phyloP scores from a whole-genome alignment of 64 coral and sea anemone genomes.

The Orbicella faveolata region DNA sequence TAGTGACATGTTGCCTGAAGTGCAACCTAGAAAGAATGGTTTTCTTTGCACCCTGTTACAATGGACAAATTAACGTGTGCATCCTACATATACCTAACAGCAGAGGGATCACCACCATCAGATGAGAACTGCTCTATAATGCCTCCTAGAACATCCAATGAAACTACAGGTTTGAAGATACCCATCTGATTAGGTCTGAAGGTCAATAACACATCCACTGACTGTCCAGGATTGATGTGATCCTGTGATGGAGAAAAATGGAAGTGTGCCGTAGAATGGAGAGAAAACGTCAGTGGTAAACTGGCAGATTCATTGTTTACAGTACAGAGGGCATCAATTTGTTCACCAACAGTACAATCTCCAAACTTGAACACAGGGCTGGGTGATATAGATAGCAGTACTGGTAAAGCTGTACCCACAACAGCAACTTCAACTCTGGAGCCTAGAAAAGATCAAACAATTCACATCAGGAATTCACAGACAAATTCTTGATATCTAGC shows the following conservation, averaged over 20 bases:
- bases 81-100: conserved; percentile 17
- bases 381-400: conserved; percentile 78
- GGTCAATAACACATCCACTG: conserved; percentile 74
- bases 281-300: conserved; percentile 71
- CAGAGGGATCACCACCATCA: conserved; percentile 63
- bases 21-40: too few relatives aligned
- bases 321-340: conserved; percentile 74
- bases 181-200: conserved; percentile 98
- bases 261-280: conserved; percentile 83
- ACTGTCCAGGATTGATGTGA: conserved; percentile 64
- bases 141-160: conserved; percentile 68
- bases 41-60: too few relatives aligned
- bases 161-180: conserved; percentile 66
- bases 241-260: conserved; percentile 65
- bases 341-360: conserved; percentile 78
- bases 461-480: not conserved
- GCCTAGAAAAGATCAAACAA: conserved; percentile 36
- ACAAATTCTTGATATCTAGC: too few relatives aligned
- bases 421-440: conserved; percentile 83
- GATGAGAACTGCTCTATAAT: conserved; percentile 73
- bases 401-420: conserved; percentile 82
- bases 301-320: conserved; percentile 87
- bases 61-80: too few relatives aligned
- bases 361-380: conserved; percentile 89
- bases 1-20: too few relatives aligned